These are phyloP conservation scores for Smittia sp. DNA, from an alignment of 2,888 invertebrate genomes.

Conservation along the genomic window DNA sequence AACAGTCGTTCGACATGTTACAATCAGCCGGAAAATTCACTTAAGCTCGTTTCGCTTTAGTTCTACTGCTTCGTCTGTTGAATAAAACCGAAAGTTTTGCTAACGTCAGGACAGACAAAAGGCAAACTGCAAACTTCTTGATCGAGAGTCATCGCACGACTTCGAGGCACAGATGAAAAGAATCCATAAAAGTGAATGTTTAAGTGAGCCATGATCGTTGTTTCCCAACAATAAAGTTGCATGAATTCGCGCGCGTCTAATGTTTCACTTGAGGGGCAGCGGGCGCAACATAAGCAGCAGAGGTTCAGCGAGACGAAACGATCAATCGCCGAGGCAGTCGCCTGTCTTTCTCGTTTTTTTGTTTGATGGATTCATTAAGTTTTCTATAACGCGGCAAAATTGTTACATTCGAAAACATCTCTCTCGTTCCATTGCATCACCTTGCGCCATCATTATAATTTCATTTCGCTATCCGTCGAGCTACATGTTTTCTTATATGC, in stretches of 20 bases:
- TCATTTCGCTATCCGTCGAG: background rate
- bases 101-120: too few species aligned
- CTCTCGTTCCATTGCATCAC: conserved; percentile 1
- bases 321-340: background rate
- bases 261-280: background rate
- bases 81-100: too few species aligned
- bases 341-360: background rate
- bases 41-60: background rate
- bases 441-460: background rate
- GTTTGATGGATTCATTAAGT: background rate
- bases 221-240: background rate
- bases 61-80: too few species aligned
- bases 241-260: background rate
- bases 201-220: background rate
- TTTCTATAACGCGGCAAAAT: conserved; percentile 3
- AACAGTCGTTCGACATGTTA: background rate
- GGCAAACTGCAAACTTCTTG: too few species aligned
- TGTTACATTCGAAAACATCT: background rate
- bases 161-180: background rate
- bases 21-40: conserved; percentile 34
- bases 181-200: background rate
- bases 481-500: background rate
- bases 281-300: background rate
- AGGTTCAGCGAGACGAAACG: background rate
- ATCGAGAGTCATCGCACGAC: background rate